phyloP scores from a whole-genome alignment of 2,797 vertebrate genomes.

The Gastrophryne carolinensis region DNA sequence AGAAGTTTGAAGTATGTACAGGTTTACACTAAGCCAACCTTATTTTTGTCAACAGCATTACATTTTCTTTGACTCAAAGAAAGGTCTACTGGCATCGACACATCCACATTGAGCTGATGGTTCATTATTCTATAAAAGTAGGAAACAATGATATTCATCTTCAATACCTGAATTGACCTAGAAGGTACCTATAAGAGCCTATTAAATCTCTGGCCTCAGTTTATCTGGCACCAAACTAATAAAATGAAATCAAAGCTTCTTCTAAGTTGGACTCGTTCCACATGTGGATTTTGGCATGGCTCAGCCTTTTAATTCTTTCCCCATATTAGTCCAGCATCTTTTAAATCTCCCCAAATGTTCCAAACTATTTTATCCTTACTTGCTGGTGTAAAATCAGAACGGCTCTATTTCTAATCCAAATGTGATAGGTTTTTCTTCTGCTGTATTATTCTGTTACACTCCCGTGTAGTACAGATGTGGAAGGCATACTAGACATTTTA shows the following conservation, averaged over 20 bases:
- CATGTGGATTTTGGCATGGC: neutral
- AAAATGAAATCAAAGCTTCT: neutral
- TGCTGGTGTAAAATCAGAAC: neutral
- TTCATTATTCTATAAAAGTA: no score
- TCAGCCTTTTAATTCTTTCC: neutral
- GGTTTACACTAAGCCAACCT: no score
- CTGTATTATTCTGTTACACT: neutral
- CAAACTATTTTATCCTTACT: neutral
- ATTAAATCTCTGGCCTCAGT: no score
- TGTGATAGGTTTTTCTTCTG: neutral
- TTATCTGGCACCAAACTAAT: neutral
- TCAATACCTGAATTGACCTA: no score
- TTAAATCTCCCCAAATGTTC: neutral
- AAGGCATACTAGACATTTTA: neutral
- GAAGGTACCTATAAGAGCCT: no score
- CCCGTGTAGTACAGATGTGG: neutral
- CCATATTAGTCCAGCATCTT: constrained; percentile 3
- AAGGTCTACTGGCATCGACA: no score
- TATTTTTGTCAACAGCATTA: no score
- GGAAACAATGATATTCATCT: no score
- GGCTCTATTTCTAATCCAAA: neutral
- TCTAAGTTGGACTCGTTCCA: neutral
- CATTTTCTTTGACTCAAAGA: no score
- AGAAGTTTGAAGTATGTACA: no score
- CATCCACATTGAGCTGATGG: no score